Evolutionary conservation across 1,140 invertebrate genomes (phyloP).

Genomic region (Pentalonia nigronervosa): DNA sequence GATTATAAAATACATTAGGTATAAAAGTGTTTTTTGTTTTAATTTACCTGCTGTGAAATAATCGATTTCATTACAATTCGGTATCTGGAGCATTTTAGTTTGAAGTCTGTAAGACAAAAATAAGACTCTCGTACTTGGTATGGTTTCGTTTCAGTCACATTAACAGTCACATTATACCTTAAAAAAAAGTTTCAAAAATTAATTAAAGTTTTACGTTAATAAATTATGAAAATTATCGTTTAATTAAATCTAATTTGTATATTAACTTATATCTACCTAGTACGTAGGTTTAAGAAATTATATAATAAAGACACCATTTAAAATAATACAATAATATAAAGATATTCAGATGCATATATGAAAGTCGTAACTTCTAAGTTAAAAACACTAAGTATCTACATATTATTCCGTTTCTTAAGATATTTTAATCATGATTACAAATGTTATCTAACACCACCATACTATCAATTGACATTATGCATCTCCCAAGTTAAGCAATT

Average conservation of each 20-base stretch:
- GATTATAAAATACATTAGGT: background rate
- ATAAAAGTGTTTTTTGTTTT: constrained; percentile 20
- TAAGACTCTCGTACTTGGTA: constrained; percentile 80
- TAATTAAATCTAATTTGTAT: background rate
- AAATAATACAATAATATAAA: background rate
- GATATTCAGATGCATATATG: background rate
- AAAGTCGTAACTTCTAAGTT: background rate
- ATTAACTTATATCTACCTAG: background rate
- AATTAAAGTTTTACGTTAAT: background rate
- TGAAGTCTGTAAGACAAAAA: constrained; percentile 81
- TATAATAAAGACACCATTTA: background rate
- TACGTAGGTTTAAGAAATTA: background rate
- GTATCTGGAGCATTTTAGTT: constrained; percentile 86
- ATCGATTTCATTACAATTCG: constrained; percentile 77
- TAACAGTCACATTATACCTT: constrained; percentile 77
- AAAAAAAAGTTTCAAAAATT: constrained; percentile 60
- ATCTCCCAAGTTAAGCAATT: background rate
- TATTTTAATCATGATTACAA: background rate
- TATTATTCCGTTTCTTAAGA: background rate
- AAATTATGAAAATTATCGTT: background rate
- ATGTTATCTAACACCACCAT: background rate
- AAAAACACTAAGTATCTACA: background rate
- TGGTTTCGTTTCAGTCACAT: constrained; percentile 78
- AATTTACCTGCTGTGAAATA: constrained; percentile 71
- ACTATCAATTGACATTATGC: background rate